Evolutionary conservation across 2,113 vertebrate genomes (phyloP), one percentile per base, ranked within the genome.

Genomic region (Thymallus thymallus): DNA sequence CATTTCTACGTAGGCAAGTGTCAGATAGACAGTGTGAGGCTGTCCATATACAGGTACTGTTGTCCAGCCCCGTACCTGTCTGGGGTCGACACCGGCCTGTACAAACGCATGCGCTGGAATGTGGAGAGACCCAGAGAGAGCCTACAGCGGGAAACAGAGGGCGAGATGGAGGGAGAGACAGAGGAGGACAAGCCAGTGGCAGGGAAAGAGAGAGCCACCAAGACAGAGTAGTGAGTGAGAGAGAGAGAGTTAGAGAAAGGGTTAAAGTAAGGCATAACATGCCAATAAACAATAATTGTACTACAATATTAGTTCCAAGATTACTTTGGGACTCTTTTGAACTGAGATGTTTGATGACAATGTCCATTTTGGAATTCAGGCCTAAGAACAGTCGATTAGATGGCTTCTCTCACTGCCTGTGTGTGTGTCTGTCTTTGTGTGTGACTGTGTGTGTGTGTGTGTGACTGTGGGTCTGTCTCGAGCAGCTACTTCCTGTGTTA

Each of bases 41-140:
- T 96, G 69, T 92, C 93, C 3, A 67, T 86, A 64, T 96, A 95
- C 85, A 87, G 85, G 16, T 95, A 95, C 82, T 93, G 90, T 41
- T 76, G 77, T 74, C 92, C 91, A 0, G 80, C 86, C 0, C 90
- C 93, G 0, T 95, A 93, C 83, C 91, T 93, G 1, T 65, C 88
- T 29, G 79, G 45, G 23, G 72, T 86, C 18, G 68, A 90, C 73
- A 83, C 62, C 0, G 84, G 90, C 22, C 88, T 94, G 58, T 94
- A 92, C 80, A 96, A 96, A 84, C 90, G 92, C 78, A 95, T 96
- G 92, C 94, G 95, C 35, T 96, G 95, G 95, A 96, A 96, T 6
- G 91, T 96, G 67, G 90, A 91, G 71, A 79, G 70, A 46, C 75
- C 71, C 22, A 18, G 23, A 69, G 51, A 71, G 68, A 30, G 13